Evolutionary conservation across 2,888 invertebrate species (phyloP), one percentile per base, ranked within the genome.

Genomic region (Andrena dorsata): DNA sequence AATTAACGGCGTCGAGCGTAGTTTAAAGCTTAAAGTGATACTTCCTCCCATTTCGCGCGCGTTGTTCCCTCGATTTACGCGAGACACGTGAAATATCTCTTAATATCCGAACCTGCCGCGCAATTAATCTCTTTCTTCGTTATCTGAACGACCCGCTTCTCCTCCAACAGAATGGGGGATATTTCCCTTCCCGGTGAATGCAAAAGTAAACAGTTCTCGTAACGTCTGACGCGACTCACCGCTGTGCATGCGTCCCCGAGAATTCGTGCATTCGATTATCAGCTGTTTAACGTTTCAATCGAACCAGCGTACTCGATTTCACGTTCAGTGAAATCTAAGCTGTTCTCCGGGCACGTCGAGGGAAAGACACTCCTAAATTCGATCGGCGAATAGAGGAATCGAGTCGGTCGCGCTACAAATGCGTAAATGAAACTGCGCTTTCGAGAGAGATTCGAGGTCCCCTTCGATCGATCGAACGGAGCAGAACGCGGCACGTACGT

Each of bases 1-100:
- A 78, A 66, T 83, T 87, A 87, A 87, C 74, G 76, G 71, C 58
- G 80, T 65, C 61, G 76, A 74, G 73, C 77, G 74, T 16, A 49
- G 83, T 83, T 78, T 68, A 65, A 41, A 82, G 73, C 73, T 74
- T 80, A 83, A 85, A 83, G 79, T 68, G 81, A 85, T 73, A 80
- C 83, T 80, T 85, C 77, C 84, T 86, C 70, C 80, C 83, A 68
- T 51, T 86, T 68, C 66, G 58, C 60, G 23, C 70, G 26, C 28
- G 28, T 41, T n/a, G 10, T 16, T 30, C 58, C 60, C 73, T 41
- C 35, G 56, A 51, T 47, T 69, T 35, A n/a, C 49, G 26, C 26
- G 30, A 23, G 51, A 56, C 60, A 66, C 66, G 66, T 76, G 61
- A 71, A 72, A 72, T 69, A 76, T 76, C 72, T 76, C 76, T 71